Conservation (phyloP, 2,797 vertebrate genomes). For the Melanotaenia pygmaea region DNA sequence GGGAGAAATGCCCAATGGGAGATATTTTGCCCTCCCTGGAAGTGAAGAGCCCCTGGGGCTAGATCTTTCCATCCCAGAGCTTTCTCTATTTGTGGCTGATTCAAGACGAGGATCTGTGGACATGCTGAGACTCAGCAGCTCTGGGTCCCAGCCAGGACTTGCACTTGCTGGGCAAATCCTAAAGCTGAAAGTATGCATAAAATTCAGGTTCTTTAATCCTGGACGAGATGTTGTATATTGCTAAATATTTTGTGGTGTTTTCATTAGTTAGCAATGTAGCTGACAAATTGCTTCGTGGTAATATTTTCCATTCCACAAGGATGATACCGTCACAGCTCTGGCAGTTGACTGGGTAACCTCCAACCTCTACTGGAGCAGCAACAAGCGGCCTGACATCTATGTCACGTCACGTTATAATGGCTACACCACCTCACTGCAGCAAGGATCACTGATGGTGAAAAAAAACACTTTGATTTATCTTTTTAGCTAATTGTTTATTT, state of each 20-base stretch:
- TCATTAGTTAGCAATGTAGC: too few relatives aligned
- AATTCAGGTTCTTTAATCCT: not conserved
- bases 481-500: not conserved
- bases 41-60: slow-evolving; percentile 75
- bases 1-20: slow-evolving; percentile 77
- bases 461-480: not conserved
- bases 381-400: slow-evolving; percentile 69
- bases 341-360: slow-evolving; percentile 91
- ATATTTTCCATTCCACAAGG: slow-evolving; percentile 38
- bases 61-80: slow-evolving; percentile 80
- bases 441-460: slow-evolving; percentile 69
- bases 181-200: slow-evolving; percentile 64
- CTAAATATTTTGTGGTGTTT: too few relatives aligned
- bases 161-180: slow-evolving; percentile 73
- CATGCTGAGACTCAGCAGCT: slow-evolving; percentile 77
- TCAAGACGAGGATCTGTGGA: slow-evolving; percentile 74
- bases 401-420: slow-evolving; percentile 78
- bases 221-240: not conserved
- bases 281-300: not conserved
- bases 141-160: slow-evolving; percentile 63
- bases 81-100: slow-evolving; percentile 85
- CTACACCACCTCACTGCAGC: slow-evolving; percentile 78
- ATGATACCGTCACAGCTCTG: slow-evolving; percentile 76
- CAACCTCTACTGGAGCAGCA: slow-evolving; percentile 91
- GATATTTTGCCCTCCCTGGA: slow-evolving; percentile 76